Conservation (phyloP, 2,888 invertebrate genomes). For the Pharmacophagus antenor region DNA sequence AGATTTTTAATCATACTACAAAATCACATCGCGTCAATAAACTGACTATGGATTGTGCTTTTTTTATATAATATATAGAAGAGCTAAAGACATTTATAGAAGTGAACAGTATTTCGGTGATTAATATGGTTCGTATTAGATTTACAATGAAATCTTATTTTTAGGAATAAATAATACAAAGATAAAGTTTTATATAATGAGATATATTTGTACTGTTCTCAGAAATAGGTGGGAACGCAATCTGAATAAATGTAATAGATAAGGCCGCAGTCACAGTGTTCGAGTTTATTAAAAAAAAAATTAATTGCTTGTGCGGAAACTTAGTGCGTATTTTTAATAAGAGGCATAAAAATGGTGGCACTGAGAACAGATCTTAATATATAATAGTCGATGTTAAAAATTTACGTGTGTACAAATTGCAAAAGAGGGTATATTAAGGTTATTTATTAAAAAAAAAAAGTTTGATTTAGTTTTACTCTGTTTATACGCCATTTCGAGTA, state of each 20-base stretch:
- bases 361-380: too few relatives aligned
- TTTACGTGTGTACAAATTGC: too few relatives aligned
- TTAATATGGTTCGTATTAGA: not conserved
- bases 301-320: too few relatives aligned
- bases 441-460: too few relatives aligned
- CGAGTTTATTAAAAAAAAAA: not conserved
- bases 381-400: too few relatives aligned
- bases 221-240: constrained; percentile 26
- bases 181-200: constrained; percentile 6
- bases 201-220: constrained; percentile 12
- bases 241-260: constrained; percentile 18
- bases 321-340: not conserved
- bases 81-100: not conserved
- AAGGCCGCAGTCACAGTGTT: constrained; percentile 10
- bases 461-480: too few relatives aligned
- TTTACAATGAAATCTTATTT: not conserved
- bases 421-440: too few relatives aligned
- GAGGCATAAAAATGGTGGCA: too few relatives aligned
- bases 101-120: not conserved
- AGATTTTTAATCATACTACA: not conserved
- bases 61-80: not conserved
- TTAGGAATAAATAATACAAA: too few relatives aligned
- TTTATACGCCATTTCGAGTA: too few relatives aligned
- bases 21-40: too few relatives aligned
- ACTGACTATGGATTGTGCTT: too few relatives aligned